Base-by-base conservation (phyloP, 2,888 invertebrate species). In the Archips xylosteana region DNA sequence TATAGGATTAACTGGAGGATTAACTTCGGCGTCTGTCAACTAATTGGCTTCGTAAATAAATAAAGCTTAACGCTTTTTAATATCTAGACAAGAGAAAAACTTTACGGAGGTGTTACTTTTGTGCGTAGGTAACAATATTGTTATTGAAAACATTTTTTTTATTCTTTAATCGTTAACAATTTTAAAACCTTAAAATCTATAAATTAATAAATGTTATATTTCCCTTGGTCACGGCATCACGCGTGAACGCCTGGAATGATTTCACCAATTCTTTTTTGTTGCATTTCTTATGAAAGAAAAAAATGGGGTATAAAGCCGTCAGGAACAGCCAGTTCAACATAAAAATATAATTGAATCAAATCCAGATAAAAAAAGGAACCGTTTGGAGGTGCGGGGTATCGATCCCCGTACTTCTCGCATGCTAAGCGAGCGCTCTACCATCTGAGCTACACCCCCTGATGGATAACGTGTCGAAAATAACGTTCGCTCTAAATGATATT, bases 341-440 rank as follows among this genome's bases (percentile, higher is more conserved):
- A 51, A 63, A 57, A 68, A 36, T 60, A 5, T 9, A 42, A 39
- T 67, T 47, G 34, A 57, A 49, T 1, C 39, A 68, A 34, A 64
- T 13, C 6, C 23, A 51, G 61, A 57, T 45, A 57, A 65, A 71
- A 75, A 73, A 70, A 39, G 12, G 5, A 0, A 12, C 4, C 1
- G 2, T 3, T 75, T 78, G 78, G 84, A 86, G 84, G 84, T 85
- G 85, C 85, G 85, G 85, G 85, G 84, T 83, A 85, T 83, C 83
- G 83, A 83, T 82, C 79, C 79, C 74, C 69, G 93, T 93, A 92
- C 92, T 90, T 93, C 94, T 93, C 93, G 87, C 94, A 94, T 94
- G 94, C 93, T 94, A 93, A 94, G 94, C 93, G 94, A 94, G 94
- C 94, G 93, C 94, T 94, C 94, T 94, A 94, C 94, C 94, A 93